Conservation (phyloP, 2,113 vertebrate species). For the Poecile atricapillus region DNA sequence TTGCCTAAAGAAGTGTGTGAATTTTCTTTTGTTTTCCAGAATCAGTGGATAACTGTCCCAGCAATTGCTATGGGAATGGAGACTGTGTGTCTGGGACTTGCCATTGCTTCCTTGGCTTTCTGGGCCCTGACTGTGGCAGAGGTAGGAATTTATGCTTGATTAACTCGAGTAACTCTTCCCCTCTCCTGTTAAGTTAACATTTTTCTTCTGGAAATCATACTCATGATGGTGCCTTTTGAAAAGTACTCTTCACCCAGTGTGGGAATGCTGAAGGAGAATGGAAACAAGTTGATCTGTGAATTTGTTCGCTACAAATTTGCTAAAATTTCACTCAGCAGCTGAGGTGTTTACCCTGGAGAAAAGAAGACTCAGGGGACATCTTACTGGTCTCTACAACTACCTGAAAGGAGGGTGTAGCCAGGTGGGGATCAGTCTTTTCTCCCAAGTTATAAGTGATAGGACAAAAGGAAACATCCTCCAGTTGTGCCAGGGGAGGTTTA, state of each 20-base stretch:
- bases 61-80: constrained; percentile 96
- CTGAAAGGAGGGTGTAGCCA: background rate
- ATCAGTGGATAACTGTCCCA: constrained; percentile 95
- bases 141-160: constrained; percentile 72
- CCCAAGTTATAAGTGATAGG: rapidly evolving
- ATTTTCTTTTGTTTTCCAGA: constrained; percentile 72
- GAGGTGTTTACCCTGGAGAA: background rate
- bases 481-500: background rate
- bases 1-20: background rate
- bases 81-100: constrained; percentile 94
- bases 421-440: background rate
- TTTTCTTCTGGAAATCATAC: background rate
- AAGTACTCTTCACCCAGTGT: background rate
- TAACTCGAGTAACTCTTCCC: background rate
- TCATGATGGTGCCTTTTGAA: background rate
- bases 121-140: constrained; percentile 93
- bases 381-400: background rate
- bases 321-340: background rate
- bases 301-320: background rate
- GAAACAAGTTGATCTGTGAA: background rate
- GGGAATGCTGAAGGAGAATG: background rate
- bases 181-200: background rate
- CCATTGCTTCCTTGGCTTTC: constrained; percentile 94
- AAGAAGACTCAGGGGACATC: background rate
- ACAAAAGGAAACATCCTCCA: background rate